Base-by-base conservation (phyloP, 1,140 invertebrate genomes). In the Apis florea region DNA sequence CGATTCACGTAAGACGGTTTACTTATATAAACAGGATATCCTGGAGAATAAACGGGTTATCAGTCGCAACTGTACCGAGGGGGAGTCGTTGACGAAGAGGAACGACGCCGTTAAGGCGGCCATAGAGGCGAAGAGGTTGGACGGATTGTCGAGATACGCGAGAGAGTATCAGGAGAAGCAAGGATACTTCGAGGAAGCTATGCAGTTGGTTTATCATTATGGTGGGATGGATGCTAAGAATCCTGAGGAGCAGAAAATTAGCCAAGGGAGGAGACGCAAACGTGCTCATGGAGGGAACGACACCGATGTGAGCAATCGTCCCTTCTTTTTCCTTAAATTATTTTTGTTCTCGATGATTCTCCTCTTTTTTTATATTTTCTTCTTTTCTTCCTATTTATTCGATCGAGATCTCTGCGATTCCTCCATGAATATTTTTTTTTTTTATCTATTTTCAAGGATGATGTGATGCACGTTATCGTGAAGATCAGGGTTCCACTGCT, bases 191-290 rank as follows among this genome's bases (percentile, higher is more conserved):
- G 93, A 94, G 59, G 89, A 93, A 72, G 93, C 92, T 54, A 92
- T 94, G 90, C 90, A 92, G 68, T 68, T 94, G 66, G 88, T 93
- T 49, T 94, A 93, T 86, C 93, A 94, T 82, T 93, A 91, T n/a
- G 92, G 92, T 1, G 82, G 73, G 40, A 72, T 78, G 64, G 86
- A 90, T 21, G 56, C 31, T 1, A 89, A 83, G 9, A 49, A 88
- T 83, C n/a, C 59, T 26, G 67, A 47, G 31, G n/a, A 79, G 1
- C 17, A 54, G 13, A 85, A 82, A 51, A 11, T 75, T 0, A 84
- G 78, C 13, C 89, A 91, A 13, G 84, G 72, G 0, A 69, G 75
- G 1, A 89, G 93, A 69, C 89, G 71, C 5, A 93, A 94, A 67
- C 90, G 93, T 13, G 92, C 90, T 13, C 91, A 93, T 15, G 81